Evolutionary conservation across 2,113 vertebrate species (phyloP), one percentile per base, ranked within the genome.

Genomic region (Bungarus multicinctus): DNA sequence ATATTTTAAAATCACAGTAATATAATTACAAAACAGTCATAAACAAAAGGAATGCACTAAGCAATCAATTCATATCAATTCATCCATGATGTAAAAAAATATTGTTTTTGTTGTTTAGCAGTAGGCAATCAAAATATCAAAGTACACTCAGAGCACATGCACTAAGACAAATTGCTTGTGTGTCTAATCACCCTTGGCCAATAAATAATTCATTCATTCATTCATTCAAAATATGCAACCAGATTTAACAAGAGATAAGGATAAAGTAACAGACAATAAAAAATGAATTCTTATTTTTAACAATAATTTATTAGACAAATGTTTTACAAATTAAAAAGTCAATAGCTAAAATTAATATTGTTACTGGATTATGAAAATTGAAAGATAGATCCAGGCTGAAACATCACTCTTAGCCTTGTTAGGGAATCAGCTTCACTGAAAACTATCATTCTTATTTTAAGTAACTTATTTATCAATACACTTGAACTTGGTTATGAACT

Each of bases 221-320:
- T 50, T 9, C 47, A 50, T 50, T 87, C 25, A 87, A 14, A 30
- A 87, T 30, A 87, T 53, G 86, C 50, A 53, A 30, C 12, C 27
- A 30, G 27, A 53, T 87, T 27, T 18, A 87, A 30, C 27, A 54
- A 54, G 2, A 54, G 16, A n/a, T 30, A n/a, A 20, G 16, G 9
- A 34, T 2, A 50, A 88, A 20, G 3, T 30, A 93, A 89, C 43
- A 54, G 74, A 87, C 94, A 93, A n/a, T 27, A 91, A 60, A 91
- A 95, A 93, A n/a, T 39, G 81, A 93, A 88, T 14, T 25, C 39
- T 89, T 52, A 81, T 85, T 93, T 93, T 74, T 47, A 47, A 34
- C 54, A 55, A 95, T 94, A 92, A 58, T 27, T 90, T 18, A 27
- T 86, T 39, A 85, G 39, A 22, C 95, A n/a, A 90, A n/a, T 16